Conservation (phyloP, 2,113 vertebrate species). For the Natator depressus region DNA sequence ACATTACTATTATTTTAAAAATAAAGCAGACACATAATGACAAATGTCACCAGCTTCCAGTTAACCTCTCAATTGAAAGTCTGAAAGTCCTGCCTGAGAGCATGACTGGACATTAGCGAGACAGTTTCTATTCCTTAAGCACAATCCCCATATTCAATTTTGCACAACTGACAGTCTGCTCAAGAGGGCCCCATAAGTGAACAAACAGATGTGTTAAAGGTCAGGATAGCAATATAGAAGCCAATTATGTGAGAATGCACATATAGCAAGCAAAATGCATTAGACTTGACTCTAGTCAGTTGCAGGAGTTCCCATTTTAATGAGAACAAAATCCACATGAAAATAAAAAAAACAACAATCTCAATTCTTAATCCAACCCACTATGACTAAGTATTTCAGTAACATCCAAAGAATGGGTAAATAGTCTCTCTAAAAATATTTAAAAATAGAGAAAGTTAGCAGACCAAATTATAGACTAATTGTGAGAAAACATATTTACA, state of each 20-base stretch:
- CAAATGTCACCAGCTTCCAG: neutral
- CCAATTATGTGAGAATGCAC: neutral
- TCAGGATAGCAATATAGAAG: neutral
- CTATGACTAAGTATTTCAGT: neutral
- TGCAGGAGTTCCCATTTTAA: neutral
- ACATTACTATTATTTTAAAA: no score
- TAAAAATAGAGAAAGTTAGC: no score
- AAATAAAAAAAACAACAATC: neutral
- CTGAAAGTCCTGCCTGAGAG: neutral
- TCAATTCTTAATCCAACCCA: neutral
- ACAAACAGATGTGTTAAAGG: neutral
- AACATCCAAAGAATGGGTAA: neutral
- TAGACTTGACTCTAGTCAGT: neutral
- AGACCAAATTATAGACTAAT: neutral
- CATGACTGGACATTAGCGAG: neutral
- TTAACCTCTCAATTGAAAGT: neutral
- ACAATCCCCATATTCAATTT: neutral
- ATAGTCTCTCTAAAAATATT: neutral
- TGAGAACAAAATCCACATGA: neutral
- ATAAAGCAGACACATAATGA: neutral
- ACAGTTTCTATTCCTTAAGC: neutral
- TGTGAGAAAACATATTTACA: neutral
- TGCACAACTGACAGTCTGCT: neutral
- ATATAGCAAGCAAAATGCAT: neutral
- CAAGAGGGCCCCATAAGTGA: neutral